Base-by-base conservation (phyloP, 2,888 invertebrate genomes). In the Nomada fabriciana region DNA sequence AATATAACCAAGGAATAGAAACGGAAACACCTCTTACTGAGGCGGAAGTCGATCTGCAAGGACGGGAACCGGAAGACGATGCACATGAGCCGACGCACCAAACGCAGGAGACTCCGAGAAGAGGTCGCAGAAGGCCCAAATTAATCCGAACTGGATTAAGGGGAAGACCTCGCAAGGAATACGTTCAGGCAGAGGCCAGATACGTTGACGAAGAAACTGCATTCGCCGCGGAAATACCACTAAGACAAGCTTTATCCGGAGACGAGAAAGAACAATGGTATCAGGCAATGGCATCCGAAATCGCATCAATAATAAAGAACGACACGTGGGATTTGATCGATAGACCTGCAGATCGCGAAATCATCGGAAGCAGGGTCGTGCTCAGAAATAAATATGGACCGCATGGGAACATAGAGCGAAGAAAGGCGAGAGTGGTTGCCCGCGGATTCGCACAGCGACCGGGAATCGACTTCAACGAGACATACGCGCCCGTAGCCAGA, bases 221-320 rank as follows among this genome's bases (percentile, higher is more conserved):
- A 50, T 50, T 64, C 11, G 50, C 29, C 2, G 29, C 50, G 25
- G 64, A 64, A 64, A 29, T 64, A 18, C 29, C 64, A 29, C 0
- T 64, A 7, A 64, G 25, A 15, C 50, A 52, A 15, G 57, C 57
- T 47, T 9, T 57, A 47, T 43, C 47, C 0, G 47, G 47, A 69
- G 43, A 15, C 5, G 23, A 47, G 15, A 15, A 9, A 47, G 55
- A 25, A 11, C 25, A 59, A 43, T 69, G 57, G 68, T 57, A 25
- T 47, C 50, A 18, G 23, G 64, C 64, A 47, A 64, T 61, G 60
- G 60, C 60, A 9, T 42, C 36, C n/a, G 60, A 61, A 47, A 29
- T 64, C 9, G 25, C 2, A 47, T 64, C 52, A 50, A 64, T 64
- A 18, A 18, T 64, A 7, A 64, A 52, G 25, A 64, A 64, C 10